phyloP scores from a whole-genome alignment of 1,140 invertebrate species.

The Drosophila sp. region DNA sequence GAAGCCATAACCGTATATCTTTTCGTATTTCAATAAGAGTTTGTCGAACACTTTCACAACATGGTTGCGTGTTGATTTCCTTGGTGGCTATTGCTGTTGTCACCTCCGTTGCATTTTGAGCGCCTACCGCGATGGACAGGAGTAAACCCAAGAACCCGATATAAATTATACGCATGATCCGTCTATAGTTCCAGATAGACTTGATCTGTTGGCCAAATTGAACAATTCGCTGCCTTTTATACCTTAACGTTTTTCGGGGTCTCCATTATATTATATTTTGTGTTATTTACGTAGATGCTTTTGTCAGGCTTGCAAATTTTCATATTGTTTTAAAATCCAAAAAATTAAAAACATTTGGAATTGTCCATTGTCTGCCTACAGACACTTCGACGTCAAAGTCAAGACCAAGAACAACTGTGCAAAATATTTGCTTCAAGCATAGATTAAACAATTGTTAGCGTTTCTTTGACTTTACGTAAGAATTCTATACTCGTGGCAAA shows the following conservation, averaged over 20 bases:
- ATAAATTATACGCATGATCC: conserved; percentile 61
- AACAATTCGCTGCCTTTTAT: conserved; percentile 52
- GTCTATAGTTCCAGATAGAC: conserved; percentile 24
- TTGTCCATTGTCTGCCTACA: conserved; percentile 27
- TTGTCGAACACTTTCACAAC: conserved; percentile 74
- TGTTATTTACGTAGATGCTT: conserved; percentile 69
- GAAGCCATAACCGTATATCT: conserved; percentile 66
- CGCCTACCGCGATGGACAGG: conserved; percentile 48
- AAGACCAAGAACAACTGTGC: conserved; percentile 59
- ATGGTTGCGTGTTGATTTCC: conserved; percentile 36
- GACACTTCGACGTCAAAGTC: conserved; percentile 31
- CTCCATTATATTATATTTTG: conserved; percentile 40
- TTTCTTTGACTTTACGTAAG: conserved; percentile 62
- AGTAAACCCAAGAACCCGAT: conserved; percentile 54
- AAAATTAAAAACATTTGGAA: conserved; percentile 60
- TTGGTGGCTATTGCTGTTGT: conserved; percentile 40
- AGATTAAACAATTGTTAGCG: conserved; percentile 63
- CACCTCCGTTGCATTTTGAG: conserved; percentile 32
- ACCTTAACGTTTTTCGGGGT: conserved; percentile 25
- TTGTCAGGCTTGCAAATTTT: conserved; percentile 66
- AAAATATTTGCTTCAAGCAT: conserved; percentile 67
- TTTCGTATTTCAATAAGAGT: conserved; percentile 67
- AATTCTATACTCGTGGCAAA: conserved; percentile 38
- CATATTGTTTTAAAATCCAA: conserved; percentile 36
- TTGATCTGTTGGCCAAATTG: conserved; percentile 54